Percentiles rank a stretch among this genome's conserved stretches.
phyloP scores from a whole-genome alignment of 2,113 vertebrate genomes.

The Empidonax traillii region DNA sequence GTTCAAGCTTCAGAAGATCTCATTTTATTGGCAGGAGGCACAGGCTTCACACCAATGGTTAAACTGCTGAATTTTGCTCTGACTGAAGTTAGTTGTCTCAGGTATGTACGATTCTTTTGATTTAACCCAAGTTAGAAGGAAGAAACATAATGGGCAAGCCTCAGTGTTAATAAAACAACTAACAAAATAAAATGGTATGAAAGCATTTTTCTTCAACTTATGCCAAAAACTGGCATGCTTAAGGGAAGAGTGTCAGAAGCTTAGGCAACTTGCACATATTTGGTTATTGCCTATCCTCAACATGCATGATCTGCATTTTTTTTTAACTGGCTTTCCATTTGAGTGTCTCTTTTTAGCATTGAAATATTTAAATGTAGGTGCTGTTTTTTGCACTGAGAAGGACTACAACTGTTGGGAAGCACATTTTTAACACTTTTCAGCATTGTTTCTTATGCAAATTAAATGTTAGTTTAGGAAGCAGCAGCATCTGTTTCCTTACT shows the following conservation, averaged over 20 bases:
- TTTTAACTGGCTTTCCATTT: not conserved
- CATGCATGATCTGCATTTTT: not conserved
- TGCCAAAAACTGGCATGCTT: not conserved
- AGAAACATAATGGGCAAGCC: not conserved
- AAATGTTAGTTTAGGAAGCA: not conserved
- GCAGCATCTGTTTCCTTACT: not conserved
- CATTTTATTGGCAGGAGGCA: slow-evolving; percentile 90
- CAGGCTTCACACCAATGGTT: slow-evolving; percentile 95
- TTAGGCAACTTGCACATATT: not conserved
- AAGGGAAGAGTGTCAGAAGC: not conserved
- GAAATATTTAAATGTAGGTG: not conserved
- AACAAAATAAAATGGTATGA: not conserved
- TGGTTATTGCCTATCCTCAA: not conserved
- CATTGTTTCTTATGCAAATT: not conserved
- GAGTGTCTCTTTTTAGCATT: not conserved
- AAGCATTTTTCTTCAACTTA: not conserved
- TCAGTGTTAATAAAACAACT: not conserved
- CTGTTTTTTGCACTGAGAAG: rapidly evolving
- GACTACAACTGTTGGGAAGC: not conserved
- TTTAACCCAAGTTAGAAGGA: not conserved
- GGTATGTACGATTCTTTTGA: slow-evolving; percentile 64
- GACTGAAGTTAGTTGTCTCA: slow-evolving; percentile 71
- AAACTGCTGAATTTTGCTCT: slow-evolving; percentile 81
- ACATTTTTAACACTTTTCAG: not conserved
- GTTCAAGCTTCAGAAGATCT: slow-evolving; percentile 83